phyloP scores from a whole-genome alignment of 2,113 vertebrate species.

The Petaurus breviceps region DNA sequence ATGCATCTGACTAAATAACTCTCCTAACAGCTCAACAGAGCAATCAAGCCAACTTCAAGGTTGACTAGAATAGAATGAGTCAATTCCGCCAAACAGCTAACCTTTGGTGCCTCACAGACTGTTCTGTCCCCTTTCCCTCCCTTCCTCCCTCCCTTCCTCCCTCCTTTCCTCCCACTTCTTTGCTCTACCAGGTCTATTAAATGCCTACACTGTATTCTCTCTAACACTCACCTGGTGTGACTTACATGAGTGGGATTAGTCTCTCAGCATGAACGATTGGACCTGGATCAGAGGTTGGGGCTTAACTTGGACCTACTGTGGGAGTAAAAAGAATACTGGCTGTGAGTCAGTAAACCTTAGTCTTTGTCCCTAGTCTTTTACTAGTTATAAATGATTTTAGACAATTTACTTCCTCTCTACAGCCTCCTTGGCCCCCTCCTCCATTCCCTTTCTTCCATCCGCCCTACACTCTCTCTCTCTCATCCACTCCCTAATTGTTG shows the following conservation, averaged over 20 bases:
- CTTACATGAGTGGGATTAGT: neutral
- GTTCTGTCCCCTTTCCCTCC: neutral
- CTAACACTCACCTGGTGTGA: neutral
- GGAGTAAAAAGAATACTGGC: neutral
- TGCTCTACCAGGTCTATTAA: neutral
- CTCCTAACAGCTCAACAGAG: conserved; percentile 79
- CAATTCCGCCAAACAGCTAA: conserved; percentile 43
- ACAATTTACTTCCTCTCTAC: neutral
- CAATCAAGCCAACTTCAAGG: conserved; percentile 78
- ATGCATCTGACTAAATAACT: conserved; percentile 82
- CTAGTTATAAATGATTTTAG: neutral
- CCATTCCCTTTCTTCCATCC: neutral
- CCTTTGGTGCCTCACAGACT: neutral
- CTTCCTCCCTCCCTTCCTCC: neutral
- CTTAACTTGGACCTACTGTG: conserved; percentile 16
- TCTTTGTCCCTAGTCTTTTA: neutral
- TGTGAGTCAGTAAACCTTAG: neutral
- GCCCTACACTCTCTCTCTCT: neutral
- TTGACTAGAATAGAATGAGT: conserved; percentile 57
- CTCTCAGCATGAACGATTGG: neutral
- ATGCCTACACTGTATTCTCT: neutral
- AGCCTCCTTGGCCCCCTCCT: neutral
- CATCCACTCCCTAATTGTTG: neutral
- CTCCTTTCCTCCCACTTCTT: neutral
- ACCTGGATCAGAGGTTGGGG: neutral